These are phyloP conservation scores for Passer montanus DNA, from an alignment of 2,113 vertebrate genomes.

Conservation along the genomic window DNA sequence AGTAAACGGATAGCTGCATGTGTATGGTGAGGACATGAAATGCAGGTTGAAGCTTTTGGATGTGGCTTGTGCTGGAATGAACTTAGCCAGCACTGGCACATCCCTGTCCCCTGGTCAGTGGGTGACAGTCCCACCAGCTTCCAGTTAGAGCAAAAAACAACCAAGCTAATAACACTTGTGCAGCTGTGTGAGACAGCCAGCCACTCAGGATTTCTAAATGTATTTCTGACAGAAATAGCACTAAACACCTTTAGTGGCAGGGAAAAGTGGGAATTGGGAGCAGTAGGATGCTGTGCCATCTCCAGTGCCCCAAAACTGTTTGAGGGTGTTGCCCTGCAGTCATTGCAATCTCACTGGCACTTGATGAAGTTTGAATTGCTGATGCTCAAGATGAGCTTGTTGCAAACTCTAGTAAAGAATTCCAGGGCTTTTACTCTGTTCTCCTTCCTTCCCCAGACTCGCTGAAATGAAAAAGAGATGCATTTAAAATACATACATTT, in stretches of 20 bases:
- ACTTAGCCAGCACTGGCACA: background rate
- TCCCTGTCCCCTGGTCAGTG: background rate
- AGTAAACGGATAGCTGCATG: background rate
- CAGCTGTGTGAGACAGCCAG: background rate
- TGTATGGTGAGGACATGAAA: background rate
- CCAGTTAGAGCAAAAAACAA: background rate
- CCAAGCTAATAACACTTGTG: background rate
- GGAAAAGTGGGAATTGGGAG: background rate
- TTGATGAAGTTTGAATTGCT: slow-evolving; percentile 12
- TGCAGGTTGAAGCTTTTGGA: background rate
- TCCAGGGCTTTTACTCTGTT: background rate
- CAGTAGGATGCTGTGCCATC: background rate
- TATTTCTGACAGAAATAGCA: background rate
- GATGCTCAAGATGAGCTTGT: background rate
- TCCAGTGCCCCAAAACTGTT: background rate
- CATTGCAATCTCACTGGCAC: background rate
- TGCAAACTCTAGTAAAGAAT: background rate
- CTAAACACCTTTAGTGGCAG: background rate
- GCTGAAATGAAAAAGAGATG: background rate
- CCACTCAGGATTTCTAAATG: background rate
- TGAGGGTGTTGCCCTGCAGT: background rate
- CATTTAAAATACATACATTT: background rate
- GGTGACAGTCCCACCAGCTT: background rate
- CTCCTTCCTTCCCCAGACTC: background rate
- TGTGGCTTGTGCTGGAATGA: background rate